Evolutionary conservation across 2,888 invertebrate genomes (phyloP).

Genomic region (Coenonympha glycerion): DNA sequence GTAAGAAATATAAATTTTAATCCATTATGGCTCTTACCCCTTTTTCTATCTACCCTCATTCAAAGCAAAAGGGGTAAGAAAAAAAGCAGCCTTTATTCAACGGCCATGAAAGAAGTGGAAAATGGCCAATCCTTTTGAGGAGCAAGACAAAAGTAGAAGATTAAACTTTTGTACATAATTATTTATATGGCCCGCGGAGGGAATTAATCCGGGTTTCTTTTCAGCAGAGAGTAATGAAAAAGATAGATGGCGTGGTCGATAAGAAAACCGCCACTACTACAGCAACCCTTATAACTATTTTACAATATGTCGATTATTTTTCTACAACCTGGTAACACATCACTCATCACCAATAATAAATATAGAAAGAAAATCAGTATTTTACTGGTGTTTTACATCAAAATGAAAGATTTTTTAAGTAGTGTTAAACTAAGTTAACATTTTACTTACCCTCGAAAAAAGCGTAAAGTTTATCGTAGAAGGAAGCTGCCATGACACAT

Average conservation of each 20-base stretch:
- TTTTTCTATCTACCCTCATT: slow-evolving; percentile 9
- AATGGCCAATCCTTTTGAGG: slow-evolving; percentile 26
- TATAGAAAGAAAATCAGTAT: no score
- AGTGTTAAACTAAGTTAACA: no score
- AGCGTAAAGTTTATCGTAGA: no score
- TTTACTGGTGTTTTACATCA: no score
- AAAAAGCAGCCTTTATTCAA: slow-evolving; percentile 11
- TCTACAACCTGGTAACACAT: no score
- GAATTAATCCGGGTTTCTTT: slow-evolving; percentile 21
- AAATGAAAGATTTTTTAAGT: no score
- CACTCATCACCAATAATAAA: no score
- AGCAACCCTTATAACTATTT: no score
- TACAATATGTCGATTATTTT: no score
- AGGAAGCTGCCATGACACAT: no score
- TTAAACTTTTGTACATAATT: slow-evolving; percentile 31
- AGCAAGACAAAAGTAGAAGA: slow-evolving; percentile 28
- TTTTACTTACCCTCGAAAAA: no score
- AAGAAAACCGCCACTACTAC: background rate
- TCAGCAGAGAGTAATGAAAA: background rate
- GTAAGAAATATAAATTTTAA: no score
- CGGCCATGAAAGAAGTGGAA: slow-evolving; percentile 15
- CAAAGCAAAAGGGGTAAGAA: slow-evolving; percentile 15
- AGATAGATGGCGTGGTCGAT: background rate
- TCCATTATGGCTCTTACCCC: slow-evolving; percentile 9
- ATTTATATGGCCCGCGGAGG: slow-evolving; percentile 27